Evolutionary conservation across 2,888 invertebrate genomes (phyloP).

Genomic region (Pammene fasciana): DNA sequence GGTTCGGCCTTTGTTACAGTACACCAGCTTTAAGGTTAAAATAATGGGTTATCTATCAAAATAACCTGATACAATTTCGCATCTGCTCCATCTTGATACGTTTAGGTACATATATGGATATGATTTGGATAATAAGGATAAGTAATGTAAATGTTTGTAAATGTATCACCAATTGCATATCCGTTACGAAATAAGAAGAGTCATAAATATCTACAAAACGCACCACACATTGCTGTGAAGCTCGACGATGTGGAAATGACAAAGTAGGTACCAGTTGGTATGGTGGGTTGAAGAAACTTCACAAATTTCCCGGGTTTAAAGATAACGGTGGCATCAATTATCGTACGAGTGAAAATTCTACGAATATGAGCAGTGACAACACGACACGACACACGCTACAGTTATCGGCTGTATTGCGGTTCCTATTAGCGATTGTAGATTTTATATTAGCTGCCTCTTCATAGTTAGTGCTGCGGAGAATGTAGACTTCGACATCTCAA

Average conservation of each 20-base stretch:
- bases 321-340: slow-evolving; percentile 37
- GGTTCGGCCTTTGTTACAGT: too few relatives aligned
- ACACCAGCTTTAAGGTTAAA: too few relatives aligned
- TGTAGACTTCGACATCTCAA: too few relatives aligned
- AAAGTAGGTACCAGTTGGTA: slow-evolving; percentile 1
- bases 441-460: too few relatives aligned
- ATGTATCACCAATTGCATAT: slow-evolving; percentile 4
- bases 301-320: slow-evolving; percentile 31
- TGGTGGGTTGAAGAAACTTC: slow-evolving; percentile 30
- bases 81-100: not conserved
- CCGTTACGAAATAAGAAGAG: not conserved
- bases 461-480: too few relatives aligned
- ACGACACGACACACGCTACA: slow-evolving; percentile 12
- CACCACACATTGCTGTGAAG: not conserved
- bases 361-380: slow-evolving; percentile 16
- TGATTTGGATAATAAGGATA: too few relatives aligned
- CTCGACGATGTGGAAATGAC: slow-evolving; percentile 3
- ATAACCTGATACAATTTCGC: slow-evolving; percentile 9
- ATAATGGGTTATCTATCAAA: not conserved
- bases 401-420: slow-evolving; percentile 4
- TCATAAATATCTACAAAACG: not conserved
- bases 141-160: too few relatives aligned
- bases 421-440: too few relatives aligned
- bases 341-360: slow-evolving; percentile 30
- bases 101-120: not conserved